These are phyloP conservation scores for Ichneumoninae sp. DNA, from an alignment of 2,888 invertebrate genomes.

Conservation along the genomic window DNA sequence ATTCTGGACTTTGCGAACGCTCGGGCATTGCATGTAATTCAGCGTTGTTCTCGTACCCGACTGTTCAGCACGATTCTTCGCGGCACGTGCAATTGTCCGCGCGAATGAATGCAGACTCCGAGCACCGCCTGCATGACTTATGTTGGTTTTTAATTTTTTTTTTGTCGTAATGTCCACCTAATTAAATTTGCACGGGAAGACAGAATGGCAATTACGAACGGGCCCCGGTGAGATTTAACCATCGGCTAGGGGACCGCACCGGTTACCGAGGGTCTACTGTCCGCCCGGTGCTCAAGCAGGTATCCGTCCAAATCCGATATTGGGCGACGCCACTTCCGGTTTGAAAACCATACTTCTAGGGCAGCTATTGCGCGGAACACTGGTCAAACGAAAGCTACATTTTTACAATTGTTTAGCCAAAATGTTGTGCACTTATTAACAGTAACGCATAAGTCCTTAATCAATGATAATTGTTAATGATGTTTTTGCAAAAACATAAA, in stretches of 20 bases:
- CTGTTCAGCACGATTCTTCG: slow-evolving; percentile 16
- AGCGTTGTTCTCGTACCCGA: slow-evolving; percentile 16
- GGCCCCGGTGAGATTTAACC: slow-evolving; percentile 19
- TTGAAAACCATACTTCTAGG: not conserved
- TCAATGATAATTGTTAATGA: no score
- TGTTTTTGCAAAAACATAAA: no score
- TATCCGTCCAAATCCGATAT: not conserved
- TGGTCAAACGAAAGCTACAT: no score
- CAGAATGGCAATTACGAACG: slow-evolving; percentile 32
- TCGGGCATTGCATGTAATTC: slow-evolving; percentile 44
- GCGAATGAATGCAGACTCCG: slow-evolving; percentile 10
- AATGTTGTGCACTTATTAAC: no score
- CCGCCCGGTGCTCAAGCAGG: not conserved
- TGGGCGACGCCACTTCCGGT: not conserved
- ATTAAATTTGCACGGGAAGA: slow-evolving; percentile 46
- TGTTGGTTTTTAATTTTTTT: slow-evolving; percentile 22
- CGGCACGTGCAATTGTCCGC: slow-evolving; percentile 22
- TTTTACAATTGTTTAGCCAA: no score
- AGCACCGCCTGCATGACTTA: not conserved
- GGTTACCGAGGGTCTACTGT: not conserved
- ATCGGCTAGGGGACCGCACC: not conserved
- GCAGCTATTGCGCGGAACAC: no score
- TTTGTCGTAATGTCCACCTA: slow-evolving; percentile 24
- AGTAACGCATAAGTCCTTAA: no score
- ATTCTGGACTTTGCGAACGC: slow-evolving; percentile 25